Percentiles rank a stretch among this genome's conserved stretches.
These are phyloP conservation scores for Microtus ochrogaster DNA, from an alignment of 2,113 vertebrate species.

Conservation along the genomic window DNA sequence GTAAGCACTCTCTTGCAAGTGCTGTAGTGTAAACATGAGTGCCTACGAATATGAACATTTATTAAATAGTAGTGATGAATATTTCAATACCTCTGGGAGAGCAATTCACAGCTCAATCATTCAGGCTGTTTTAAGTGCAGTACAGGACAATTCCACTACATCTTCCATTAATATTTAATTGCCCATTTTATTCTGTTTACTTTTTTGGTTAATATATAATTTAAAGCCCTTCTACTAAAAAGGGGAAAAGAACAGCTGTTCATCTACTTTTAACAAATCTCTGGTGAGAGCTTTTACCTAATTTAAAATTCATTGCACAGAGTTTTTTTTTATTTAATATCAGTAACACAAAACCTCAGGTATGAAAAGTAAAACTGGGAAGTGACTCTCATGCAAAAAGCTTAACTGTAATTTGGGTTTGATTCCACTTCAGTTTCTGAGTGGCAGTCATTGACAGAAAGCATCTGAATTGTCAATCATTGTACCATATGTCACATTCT, in stretches of 20 bases:
- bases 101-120: constrained; percentile 92
- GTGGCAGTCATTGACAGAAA: constrained; percentile 75
- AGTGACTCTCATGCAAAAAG: constrained; percentile 69
- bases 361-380: constrained; percentile 86
- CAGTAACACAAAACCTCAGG: constrained; percentile 84
- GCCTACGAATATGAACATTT: constrained; percentile 90
- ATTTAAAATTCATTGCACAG: constrained; percentile 89
- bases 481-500: constrained; percentile 33
- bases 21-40: constrained; percentile 91
- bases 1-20: constrained; percentile 91
- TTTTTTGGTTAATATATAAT: constrained; percentile 93
- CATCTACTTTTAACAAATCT: constrained; percentile 91
- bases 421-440: constrained; percentile 67
- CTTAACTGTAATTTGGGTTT: constrained; percentile 68
- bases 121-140: constrained; percentile 90
- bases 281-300: constrained; percentile 86
- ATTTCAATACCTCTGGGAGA: constrained; percentile 91
- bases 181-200: constrained; percentile 93
- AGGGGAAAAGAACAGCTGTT: constrained; percentile 85
- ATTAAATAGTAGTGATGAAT: constrained; percentile 92
- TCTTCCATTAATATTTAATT: constrained; percentile 92
- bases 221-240: constrained; percentile 89
- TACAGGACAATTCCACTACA: constrained; percentile 92
- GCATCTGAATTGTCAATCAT: not conserved
- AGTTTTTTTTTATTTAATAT: constrained; percentile 86